Base-by-base conservation (phyloP, 2,888 invertebrate genomes). In the Caenorhabditis plicata region DNA sequence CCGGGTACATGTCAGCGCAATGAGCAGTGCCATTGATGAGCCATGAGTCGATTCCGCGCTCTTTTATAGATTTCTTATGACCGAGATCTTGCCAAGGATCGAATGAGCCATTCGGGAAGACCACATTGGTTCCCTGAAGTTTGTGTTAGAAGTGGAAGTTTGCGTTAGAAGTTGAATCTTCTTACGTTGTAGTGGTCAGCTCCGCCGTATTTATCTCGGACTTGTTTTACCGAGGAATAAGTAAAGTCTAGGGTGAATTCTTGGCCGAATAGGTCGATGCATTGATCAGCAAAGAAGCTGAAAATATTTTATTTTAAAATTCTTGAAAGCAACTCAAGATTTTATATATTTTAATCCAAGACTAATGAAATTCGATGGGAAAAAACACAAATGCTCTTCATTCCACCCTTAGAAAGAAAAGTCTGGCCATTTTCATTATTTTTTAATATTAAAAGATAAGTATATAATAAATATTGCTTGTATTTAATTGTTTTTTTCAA, bases 1-100 rank as follows among this genome's bases (percentile, higher is more conserved):
- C 54, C 9, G 69, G 66, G 48, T 73, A 73, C 71, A 73, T 73
- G 38, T 73, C 69, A 1, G 68, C 69, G 52, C 73, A 73, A 43
- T 73, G 73, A 29, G 73, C 73, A 22, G 71, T 73, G 22, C 56
- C 62, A n/a, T 65, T 35, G 19, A 68, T 68, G 15, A 61, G 22
- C 57, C 65, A 68, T n/a, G 65, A 63, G 31, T 66, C 68, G 2
- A 68, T 61, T 27, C 56, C 56, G n/a, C 55, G 57, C n/a, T 42
- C 32, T 1, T 45, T 46, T 25, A 44, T 49, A 19, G 32, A 42
- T 15, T 33, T 27, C 25, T 44, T 45, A 25, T 52, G 44, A n/a
- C 66, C 69, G 20, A 69, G 42, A 41, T 44, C 47, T 49, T 62
- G 58, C 69, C 69, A 69, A 5, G 69, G 69, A 32, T 69, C 69